Evolutionary conservation across 2,113 vertebrate species (phyloP).

Genomic region (Zootoca vivipara): DNA sequence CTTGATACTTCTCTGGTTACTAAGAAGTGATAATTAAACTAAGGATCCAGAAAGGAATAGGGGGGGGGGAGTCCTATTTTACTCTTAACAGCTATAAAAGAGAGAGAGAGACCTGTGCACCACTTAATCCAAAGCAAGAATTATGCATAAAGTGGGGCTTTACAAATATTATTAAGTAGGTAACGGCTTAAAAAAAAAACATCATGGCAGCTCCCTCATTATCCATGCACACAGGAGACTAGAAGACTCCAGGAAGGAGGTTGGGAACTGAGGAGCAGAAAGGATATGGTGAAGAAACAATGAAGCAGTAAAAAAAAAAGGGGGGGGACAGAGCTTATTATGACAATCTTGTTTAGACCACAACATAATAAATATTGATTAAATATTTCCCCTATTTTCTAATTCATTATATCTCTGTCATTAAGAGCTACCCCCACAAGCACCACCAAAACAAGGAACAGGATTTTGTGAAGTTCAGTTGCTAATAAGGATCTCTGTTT

Average conservation of each 20-base stretch:
- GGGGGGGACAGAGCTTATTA: slow-evolving; percentile 60
- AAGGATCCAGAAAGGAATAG: slow-evolving; percentile 22
- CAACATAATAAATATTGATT: slow-evolving; percentile 64
- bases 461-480: background rate
- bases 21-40: slow-evolving; percentile 47
- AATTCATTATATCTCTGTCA: slow-evolving; percentile 44
- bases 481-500: background rate
- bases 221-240: background rate
- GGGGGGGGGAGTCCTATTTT: background rate
- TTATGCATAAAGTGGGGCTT: rapidly evolving
- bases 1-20: slow-evolving; percentile 12
- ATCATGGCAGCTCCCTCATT: background rate
- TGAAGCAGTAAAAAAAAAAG: slow-evolving; percentile 38
- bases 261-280: slow-evolving; percentile 8
- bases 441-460: background rate
- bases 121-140: background rate
- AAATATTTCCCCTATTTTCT: slow-evolving; percentile 42
- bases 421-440: background rate
- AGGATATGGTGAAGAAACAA: slow-evolving; percentile 46
- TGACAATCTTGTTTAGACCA: slow-evolving; percentile 71
- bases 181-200: background rate
- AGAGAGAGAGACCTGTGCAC: rapidly evolving
- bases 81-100: background rate
- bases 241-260: slow-evolving; percentile 13
- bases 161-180: background rate